phyloP scores from a whole-genome alignment of 2,113 vertebrate species.

The Eulemur macaco region DNA sequence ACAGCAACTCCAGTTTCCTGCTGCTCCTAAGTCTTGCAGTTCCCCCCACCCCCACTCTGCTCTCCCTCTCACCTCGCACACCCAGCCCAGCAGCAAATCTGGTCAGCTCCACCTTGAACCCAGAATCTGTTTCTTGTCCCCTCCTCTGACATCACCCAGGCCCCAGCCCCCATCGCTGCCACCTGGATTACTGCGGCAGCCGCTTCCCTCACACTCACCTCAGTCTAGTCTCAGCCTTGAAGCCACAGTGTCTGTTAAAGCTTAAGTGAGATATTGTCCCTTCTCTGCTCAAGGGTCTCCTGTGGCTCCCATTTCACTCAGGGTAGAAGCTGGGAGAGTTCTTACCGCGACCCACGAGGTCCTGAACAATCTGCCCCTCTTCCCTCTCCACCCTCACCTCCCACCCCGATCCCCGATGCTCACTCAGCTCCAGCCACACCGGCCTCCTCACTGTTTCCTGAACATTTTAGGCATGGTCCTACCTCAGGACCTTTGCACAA shows the following conservation, averaged over 20 bases:
- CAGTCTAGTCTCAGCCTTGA: neutral
- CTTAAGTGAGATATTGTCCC: neutral
- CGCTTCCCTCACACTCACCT: neutral
- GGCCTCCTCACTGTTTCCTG: neutral
- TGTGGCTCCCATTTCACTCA: neutral
- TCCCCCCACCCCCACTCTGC: neutral
- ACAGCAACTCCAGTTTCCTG: neutral
- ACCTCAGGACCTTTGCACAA: neutral
- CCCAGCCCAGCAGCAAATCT: neutral
- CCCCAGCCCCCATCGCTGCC: neutral
- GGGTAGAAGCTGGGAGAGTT: conserved; percentile 17
- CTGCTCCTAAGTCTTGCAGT: neutral
- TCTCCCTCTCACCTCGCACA: neutral
- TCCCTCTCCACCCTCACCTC: conserved; percentile 75
- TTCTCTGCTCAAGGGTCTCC: neutral
- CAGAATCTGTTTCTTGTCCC: neutral
- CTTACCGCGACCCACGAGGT: neutral
- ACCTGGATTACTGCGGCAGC: too few species aligned
- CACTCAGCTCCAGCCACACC: neutral
- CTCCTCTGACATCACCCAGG: neutral
- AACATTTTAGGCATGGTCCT: neutral
- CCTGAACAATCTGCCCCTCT: too few species aligned
- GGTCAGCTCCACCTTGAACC: too few species aligned
- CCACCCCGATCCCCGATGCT: conserved; percentile 72
- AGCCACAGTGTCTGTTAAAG: neutral